phyloP scores from a whole-genome alignment of 1,140 invertebrate genomes.

The Orchestia grillus region DNA sequence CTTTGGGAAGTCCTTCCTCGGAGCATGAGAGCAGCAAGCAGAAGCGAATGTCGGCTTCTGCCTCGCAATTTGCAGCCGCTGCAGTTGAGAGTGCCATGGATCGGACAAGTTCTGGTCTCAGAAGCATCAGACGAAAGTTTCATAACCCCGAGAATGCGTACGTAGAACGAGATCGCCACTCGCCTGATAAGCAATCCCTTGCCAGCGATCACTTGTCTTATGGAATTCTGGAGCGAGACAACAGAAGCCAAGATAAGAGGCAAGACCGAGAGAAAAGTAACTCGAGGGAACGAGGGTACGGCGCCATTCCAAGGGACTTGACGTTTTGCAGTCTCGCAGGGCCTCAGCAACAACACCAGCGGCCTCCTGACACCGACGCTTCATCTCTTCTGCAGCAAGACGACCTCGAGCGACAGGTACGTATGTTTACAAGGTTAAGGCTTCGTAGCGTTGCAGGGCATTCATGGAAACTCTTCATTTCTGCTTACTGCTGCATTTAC shows the following conservation, averaged over 20 bases:
- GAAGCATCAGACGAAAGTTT: conserved; percentile 33
- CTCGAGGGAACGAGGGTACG: neutral
- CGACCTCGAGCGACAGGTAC: conserved; percentile 33
- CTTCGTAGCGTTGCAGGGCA: neutral
- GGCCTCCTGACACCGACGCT: neutral
- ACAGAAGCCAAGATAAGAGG: neutral
- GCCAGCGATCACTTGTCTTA: conserved; percentile 12
- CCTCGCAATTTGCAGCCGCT: conserved; percentile 13
- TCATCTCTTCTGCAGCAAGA: conserved; percentile 32
- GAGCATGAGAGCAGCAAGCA: conserved; percentile 7
- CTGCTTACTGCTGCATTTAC: neutral
- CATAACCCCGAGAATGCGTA: neutral
- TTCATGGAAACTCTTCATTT: neutral
- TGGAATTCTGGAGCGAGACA: conserved; percentile 31
- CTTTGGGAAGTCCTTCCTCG: conserved; percentile 10
- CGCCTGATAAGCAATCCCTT: conserved; percentile 27
- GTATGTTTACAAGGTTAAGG: neutral
- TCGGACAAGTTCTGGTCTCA: neutral
- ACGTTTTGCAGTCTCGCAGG: neutral
- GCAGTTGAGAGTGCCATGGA: conserved; percentile 23
- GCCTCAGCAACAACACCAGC: conserved; percentile 5
- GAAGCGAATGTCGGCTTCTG: neutral
- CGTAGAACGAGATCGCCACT: conserved; percentile 10
- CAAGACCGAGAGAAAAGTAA: neutral
- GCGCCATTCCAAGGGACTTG: conserved; percentile 10